Percentiles rank a stretch among this genome's conserved stretches.
Conservation (phyloP, 2,113 vertebrate species). For the Paraplagusia blochii region DNA sequence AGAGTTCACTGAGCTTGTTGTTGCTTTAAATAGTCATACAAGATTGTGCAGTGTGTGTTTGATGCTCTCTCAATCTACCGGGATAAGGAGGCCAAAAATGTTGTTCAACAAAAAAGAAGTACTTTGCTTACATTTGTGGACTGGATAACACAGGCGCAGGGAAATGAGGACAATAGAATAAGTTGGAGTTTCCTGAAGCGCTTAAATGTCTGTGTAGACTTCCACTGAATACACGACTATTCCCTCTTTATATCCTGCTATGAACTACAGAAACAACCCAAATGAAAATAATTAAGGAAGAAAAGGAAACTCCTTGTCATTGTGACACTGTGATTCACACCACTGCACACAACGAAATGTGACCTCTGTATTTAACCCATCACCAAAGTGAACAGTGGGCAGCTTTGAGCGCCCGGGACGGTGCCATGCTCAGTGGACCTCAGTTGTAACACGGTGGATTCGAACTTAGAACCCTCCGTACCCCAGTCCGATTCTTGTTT, state of each 20-base stretch:
- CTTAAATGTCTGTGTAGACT: conserved; percentile 13
- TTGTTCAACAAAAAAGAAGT: conserved; percentile 33
- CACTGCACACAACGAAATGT: too few relatives aligned
- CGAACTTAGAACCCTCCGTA: too few relatives aligned
- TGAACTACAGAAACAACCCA: conserved; percentile 5
- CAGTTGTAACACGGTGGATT: too few relatives aligned
- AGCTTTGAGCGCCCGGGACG: too few relatives aligned
- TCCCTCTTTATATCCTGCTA: conserved; percentile 60
- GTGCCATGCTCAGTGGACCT: too few relatives aligned
- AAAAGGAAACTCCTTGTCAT: too few relatives aligned
- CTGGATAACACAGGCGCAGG: conserved; percentile 67
- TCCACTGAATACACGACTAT: conserved; percentile 61
- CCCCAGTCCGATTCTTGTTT: too few relatives aligned
- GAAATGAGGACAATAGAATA: conserved; percentile 58
- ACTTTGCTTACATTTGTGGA: conserved; percentile 49
- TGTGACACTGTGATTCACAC: too few relatives aligned
- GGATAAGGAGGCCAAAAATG: conserved; percentile 22
- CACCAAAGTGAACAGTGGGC: too few relatives aligned
- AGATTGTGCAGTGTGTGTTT: too few relatives aligned
- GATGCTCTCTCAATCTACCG: conserved; percentile 25
- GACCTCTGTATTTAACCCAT: too few relatives aligned
- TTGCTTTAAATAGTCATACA: conserved; percentile 38
- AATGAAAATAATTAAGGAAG: too few relatives aligned
- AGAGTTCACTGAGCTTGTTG: conserved; percentile 52
- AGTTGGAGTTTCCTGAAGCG: conserved; percentile 38